Evolutionary conservation across 2,797 vertebrate species (phyloP).

Genomic region (Semaprochilodus insignis): DNA sequence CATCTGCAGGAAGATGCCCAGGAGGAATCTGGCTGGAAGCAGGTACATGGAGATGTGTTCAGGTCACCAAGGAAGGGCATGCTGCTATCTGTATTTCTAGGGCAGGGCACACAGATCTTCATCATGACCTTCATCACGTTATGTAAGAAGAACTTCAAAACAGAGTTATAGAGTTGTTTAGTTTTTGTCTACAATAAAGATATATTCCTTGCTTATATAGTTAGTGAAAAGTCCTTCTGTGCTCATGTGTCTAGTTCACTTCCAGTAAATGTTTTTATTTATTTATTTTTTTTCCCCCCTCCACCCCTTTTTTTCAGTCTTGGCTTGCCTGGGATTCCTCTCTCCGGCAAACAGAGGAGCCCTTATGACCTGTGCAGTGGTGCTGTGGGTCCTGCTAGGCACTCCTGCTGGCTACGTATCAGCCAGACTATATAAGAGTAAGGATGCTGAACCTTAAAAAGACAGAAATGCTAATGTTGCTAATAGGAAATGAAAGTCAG

Average conservation of each 20-base stretch:
- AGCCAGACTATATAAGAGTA: constrained; percentile 91
- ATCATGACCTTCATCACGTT: constrained; percentile 94
- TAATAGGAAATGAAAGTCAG: background rate
- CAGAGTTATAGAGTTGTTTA: background rate
- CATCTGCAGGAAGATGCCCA: constrained; percentile 84
- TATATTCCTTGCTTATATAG: background rate
- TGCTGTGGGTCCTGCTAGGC: constrained; percentile 90
- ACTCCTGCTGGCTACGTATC: constrained; percentile 90
- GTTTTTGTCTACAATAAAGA: background rate
- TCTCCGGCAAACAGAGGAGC: constrained; percentile 91
- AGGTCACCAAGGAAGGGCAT: constrained; percentile 88
- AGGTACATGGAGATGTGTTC: constrained; percentile 90
- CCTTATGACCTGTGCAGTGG: constrained; percentile 89
- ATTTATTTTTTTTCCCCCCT: no score
- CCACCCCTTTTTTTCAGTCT: constrained; percentile 76
- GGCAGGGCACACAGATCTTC: constrained; percentile 92
- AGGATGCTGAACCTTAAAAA: constrained; percentile 55
- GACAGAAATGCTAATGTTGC: background rate
- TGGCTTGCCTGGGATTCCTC: constrained; percentile 97
- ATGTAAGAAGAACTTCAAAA: constrained; percentile 76
- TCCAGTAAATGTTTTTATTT: background rate
- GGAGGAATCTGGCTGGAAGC: constrained; percentile 93
- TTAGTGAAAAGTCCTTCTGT: background rate
- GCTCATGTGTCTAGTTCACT: background rate
- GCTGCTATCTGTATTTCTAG: constrained; percentile 90